phyloP scores from a whole-genome alignment of 1,140 invertebrate genomes.

The Drosophila ogumai region DNA sequence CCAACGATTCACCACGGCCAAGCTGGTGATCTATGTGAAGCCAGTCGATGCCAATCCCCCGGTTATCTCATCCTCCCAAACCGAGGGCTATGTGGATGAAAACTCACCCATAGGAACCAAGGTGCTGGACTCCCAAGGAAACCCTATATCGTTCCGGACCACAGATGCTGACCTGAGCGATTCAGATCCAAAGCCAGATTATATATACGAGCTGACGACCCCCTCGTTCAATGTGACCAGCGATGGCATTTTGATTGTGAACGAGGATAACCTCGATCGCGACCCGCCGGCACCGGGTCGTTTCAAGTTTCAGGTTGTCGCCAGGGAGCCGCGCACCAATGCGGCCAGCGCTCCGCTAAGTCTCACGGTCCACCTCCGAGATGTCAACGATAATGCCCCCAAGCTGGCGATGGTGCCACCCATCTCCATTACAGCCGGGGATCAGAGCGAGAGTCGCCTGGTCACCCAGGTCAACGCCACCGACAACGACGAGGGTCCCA shows the following conservation, averaged over 20 bases:
- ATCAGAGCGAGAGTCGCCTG: constrained; percentile 88
- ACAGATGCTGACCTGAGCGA: constrained; percentile 93
- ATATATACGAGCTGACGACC: constrained; percentile 93
- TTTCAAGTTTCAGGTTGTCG: constrained; percentile 92
- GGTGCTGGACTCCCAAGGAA: constrained; percentile 89
- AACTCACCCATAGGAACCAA: constrained; percentile 93
- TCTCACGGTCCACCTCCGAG: constrained; percentile 91
- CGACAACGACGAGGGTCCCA: constrained; percentile 94
- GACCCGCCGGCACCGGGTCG: constrained; percentile 94
- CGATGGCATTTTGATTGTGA: constrained; percentile 90
- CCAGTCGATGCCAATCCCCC: constrained; percentile 94
- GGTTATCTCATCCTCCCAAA: constrained; percentile 89
- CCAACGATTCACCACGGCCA: constrained; percentile 92
- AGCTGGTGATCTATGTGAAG: constrained; percentile 91
- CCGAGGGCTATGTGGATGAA: constrained; percentile 93
- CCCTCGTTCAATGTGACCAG: constrained; percentile 92
- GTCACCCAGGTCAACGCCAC: constrained; percentile 93
- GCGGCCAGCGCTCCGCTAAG: constrained; percentile 93
- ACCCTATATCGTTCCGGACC: constrained; percentile 90
- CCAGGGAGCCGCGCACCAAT: constrained; percentile 90
- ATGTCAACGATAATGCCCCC: constrained; percentile 94
- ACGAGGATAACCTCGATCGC: constrained; percentile 93
- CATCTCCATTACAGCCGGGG: constrained; percentile 92
- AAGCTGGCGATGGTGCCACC: constrained; percentile 90
- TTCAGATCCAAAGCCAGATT: constrained; percentile 90